Evolutionary conservation across 1,140 invertebrate species (phyloP).

Genomic region (Lasaia peninsularis): DNA sequence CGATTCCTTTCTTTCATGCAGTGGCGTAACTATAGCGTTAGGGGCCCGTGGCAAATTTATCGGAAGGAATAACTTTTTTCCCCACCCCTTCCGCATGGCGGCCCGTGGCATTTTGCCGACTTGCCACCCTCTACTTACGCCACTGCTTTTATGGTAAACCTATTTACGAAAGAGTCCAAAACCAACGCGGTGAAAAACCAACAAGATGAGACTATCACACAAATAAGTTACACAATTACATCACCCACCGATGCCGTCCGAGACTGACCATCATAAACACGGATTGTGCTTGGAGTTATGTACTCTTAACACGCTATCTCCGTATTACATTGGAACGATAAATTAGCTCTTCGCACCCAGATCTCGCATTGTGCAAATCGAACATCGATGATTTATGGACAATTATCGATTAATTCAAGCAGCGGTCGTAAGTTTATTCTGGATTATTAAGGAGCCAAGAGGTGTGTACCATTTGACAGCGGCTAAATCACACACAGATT

Average conservation of each 20-base stretch:
- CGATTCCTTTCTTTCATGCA: no score
- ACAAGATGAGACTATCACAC: constrained; percentile 15
- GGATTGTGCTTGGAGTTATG: constrained; percentile 60
- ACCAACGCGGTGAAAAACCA: no score
- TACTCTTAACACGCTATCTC: constrained; percentile 55
- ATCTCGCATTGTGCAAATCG: constrained; percentile 62
- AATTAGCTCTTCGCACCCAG: constrained; percentile 69
- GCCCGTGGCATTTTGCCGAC: no score
- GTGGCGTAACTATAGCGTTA: no score
- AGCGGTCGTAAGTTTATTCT: constrained; percentile 67
- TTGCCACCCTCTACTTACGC: no score
- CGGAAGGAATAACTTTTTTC: no score
- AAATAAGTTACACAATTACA: constrained; percentile 41
- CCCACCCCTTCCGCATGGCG: no score
- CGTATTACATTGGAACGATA: constrained; percentile 51
- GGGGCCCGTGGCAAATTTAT: no score
- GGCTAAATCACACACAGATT: constrained; percentile 22
- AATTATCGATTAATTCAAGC: constrained; percentile 77
- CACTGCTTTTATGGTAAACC: no score
- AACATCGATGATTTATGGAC: constrained; percentile 73
- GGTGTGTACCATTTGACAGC: constrained; percentile 31
- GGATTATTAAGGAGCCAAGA: constrained; percentile 51
- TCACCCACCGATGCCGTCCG: constrained; percentile 36
- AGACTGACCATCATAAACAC: constrained; percentile 50
- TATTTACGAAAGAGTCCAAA: no score